These are phyloP conservation scores for Parazoanthus swiftii DNA, from an alignment of 92 coral and sea anemone species.

Conservation along the genomic window DNA sequence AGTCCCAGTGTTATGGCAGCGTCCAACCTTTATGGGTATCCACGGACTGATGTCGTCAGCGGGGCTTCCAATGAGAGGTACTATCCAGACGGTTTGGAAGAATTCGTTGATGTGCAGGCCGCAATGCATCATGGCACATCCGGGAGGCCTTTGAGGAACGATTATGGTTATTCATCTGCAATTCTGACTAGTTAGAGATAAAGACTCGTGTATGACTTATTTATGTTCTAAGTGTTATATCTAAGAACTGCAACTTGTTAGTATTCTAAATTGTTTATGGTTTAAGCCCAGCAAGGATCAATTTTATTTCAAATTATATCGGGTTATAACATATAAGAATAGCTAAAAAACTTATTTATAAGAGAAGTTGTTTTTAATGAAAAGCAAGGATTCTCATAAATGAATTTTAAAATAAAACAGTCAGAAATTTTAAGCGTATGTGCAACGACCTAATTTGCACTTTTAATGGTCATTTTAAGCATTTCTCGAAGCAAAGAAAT, in stretches of 20 bases:
- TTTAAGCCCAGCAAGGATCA: not conserved
- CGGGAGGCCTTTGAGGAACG: conserved; percentile 71
- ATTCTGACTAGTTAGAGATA: conserved; percentile 70
- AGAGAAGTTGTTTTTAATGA: not conserved
- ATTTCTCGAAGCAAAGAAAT: not conserved
- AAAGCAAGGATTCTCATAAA: not conserved
- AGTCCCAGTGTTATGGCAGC: conserved; percentile 72
- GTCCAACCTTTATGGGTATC: conserved; percentile 69
- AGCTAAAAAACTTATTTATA: not conserved
- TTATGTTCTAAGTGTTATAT: not conserved
- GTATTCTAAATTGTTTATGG: not conserved
- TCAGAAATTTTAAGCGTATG: not conserved
- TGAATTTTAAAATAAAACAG: not conserved
- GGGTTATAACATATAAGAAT: not conserved
- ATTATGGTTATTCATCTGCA: conserved; percentile 73
- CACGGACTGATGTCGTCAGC: conserved; percentile 71
- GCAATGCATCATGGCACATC: conserved; percentile 90
- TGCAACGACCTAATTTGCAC: not conserved
- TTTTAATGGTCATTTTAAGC: not conserved
- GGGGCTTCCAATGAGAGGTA: conserved; percentile 70
- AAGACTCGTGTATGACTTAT: too few relatives aligned
- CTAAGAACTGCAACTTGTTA: not conserved
- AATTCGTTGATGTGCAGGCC: conserved; percentile 91
- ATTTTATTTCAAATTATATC: not conserved
- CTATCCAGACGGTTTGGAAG: conserved; percentile 90